Conservation (phyloP, 2,113 vertebrate species). For the Dolichotis patagonum region DNA sequence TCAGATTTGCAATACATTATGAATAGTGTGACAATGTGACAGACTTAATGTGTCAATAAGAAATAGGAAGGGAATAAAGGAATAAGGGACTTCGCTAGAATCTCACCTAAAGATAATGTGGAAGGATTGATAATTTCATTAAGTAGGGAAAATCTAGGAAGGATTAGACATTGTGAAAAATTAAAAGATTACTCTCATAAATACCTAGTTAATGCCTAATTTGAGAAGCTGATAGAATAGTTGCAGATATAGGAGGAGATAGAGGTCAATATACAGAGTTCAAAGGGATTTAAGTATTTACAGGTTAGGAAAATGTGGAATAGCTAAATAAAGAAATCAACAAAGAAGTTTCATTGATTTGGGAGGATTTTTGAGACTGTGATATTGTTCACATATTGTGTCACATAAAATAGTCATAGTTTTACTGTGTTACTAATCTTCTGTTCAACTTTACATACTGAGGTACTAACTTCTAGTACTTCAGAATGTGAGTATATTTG, state of each 20-base stretch:
- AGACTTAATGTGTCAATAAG: neutral
- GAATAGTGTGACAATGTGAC: accelerated
- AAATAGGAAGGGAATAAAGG: neutral
- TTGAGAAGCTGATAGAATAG: neutral
- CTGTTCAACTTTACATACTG: neutral
- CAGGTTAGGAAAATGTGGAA: neutral
- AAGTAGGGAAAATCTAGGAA: neutral
- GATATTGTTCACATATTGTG: neutral
- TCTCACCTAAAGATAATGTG: neutral
- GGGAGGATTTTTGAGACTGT: neutral
- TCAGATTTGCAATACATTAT: neutral
- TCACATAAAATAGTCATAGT: neutral
- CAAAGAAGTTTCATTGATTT: neutral
- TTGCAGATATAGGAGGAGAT: neutral
- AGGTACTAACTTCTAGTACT: neutral
- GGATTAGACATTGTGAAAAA: neutral
- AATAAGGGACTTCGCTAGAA: neutral
- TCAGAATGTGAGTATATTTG: neutral
- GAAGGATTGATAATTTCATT: neutral
- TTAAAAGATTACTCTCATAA: neutral
- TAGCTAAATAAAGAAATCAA: neutral
- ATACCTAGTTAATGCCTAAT: neutral
- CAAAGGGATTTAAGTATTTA: neutral
- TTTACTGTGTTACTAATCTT: neutral
- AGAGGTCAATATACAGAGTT: neutral